Base-by-base conservation (phyloP, 2,113 vertebrate species). In the Platysternon megacephalum region DNA sequence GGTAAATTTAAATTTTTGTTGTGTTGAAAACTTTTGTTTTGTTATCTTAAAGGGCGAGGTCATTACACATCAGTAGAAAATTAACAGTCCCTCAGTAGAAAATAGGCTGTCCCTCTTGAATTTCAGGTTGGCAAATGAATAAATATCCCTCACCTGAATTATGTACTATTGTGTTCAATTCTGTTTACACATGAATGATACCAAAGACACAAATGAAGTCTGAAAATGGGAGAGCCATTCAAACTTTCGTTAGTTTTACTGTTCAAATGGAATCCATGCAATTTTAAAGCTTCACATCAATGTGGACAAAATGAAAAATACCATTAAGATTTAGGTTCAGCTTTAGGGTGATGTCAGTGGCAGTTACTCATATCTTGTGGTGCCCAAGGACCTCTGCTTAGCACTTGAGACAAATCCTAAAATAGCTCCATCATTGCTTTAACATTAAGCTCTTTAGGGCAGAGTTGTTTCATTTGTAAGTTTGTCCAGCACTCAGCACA, bases 401-500 rank as follows among this genome's bases (percentile, higher is more conserved):
- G 22, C 0, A 53, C 52, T 39, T 81, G 26, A 90, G 21, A 56
- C 29, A 65, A 1, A 28, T 11, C 29, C 85, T 26, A 11, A 1
- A 21, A 21, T 48, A 21, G 4, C 11, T 90, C 14, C 49, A 14
- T 44, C 84, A 39, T 1, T 26, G 14, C n/a, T 82, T 85, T 84
- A 80, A 42, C 29, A n/a, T 58, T 79, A 49, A 88, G 35, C 2
- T 2, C 8, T 80, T 8, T 19, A 22, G 68, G 46, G 53, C 72
- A 46, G 92, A 79, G 2, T 84, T 79, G 24, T 17, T 14, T 0
- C 11, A 90, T 79, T 76, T 76, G n/a, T 68, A 26, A 11, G 3
- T 1, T 76, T 94, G 90, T 79, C 11, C 24, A 68, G 56, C 35
- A 80, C 8, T 2, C 0, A 0, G 24, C 11, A 46, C 5, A 55